These are phyloP conservation scores for Platycnemis pennipes DNA, from an alignment of 2,888 invertebrate genomes.

Conservation along the genomic window DNA sequence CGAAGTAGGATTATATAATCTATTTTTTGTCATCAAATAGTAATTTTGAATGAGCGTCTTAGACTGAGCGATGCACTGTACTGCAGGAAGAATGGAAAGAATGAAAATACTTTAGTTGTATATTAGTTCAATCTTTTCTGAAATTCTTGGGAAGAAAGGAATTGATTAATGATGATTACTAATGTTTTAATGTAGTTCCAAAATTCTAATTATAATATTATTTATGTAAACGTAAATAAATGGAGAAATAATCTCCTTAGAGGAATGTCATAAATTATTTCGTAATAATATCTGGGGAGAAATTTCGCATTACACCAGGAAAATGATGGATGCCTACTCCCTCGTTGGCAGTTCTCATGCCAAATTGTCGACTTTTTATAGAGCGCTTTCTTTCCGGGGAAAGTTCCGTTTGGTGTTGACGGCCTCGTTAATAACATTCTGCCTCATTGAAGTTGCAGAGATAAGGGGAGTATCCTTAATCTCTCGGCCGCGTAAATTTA, in stretches of 20 bases:
- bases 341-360: neutral
- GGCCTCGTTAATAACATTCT: conserved; percentile 20
- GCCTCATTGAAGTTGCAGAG: neutral
- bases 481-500: neutral
- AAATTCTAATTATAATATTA: no score
- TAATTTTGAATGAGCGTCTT: no score
- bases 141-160: no score
- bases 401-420: neutral
- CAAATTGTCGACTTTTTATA: neutral
- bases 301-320: neutral
- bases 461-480: neutral
- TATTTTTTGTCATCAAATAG: no score
- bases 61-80: no score
- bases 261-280: neutral
- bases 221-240: no score
- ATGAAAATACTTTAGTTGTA: no score
- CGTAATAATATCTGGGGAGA: neutral
- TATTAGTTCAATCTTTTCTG: no score
- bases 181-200: no score
- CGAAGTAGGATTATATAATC: no score
- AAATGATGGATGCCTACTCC: neutral
- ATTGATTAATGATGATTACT: no score
- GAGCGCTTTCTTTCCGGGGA: neutral
- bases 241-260: neutral
- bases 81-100: no score